phyloP scores from a whole-genome alignment of 2,113 vertebrate genomes.

The Recurvirostra avosetta region DNA sequence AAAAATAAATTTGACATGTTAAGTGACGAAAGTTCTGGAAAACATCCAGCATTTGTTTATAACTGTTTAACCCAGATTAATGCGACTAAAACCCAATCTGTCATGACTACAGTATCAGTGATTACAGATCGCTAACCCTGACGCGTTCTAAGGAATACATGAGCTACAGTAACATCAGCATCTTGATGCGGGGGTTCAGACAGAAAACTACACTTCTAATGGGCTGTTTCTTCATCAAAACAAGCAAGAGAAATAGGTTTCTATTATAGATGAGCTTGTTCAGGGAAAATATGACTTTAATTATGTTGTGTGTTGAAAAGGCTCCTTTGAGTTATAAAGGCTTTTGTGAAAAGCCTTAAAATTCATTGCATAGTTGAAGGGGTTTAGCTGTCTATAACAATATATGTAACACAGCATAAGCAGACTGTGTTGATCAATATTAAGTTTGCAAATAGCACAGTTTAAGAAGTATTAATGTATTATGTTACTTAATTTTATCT shows the following conservation, averaged over 20 bases:
- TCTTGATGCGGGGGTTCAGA: background rate
- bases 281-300: conserved; percentile 89
- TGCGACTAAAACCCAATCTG: background rate
- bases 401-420: conserved; percentile 74
- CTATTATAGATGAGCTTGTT: conserved; percentile 66
- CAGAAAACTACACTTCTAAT: background rate
- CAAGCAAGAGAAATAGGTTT: conserved; percentile 54
- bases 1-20: background rate
- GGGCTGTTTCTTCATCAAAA: conserved; percentile 26
- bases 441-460: conserved; percentile 86
- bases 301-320: conserved; percentile 79
- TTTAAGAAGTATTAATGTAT: conserved; percentile 84
- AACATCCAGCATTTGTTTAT: conserved; percentile 24
- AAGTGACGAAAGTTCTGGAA: conserved; percentile 6
- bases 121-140: background rate
- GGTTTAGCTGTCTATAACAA: conserved; percentile 86
- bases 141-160: background rate
- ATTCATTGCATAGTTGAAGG: conserved; percentile 99
- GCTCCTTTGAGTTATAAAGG: conserved; percentile 81
- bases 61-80: conserved; percentile 14
- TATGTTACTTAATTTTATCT: conserved; percentile 83
- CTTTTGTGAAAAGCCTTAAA: conserved; percentile 83
- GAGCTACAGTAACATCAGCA: background rate
- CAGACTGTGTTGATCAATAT: conserved; percentile 73
- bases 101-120: background rate